Evolutionary conservation across 1,140 invertebrate species (phyloP).

Genomic region (Cherax destructor): DNA sequence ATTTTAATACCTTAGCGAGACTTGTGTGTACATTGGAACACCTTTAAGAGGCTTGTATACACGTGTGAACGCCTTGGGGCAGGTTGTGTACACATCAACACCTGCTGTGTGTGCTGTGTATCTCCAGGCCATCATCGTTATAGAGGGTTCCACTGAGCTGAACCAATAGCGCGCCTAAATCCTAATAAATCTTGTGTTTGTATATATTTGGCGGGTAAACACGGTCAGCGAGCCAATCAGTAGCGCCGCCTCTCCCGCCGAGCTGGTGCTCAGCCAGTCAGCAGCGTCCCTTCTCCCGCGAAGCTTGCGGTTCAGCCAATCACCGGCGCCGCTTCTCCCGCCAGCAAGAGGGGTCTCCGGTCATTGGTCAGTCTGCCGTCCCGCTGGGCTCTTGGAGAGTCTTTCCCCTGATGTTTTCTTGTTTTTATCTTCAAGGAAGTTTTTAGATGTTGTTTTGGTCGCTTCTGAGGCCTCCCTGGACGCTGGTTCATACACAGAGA

Average conservation of each 20-base stretch:
- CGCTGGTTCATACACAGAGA: no score
- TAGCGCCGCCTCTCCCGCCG: neutral
- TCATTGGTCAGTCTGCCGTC: neutral
- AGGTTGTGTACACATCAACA: neutral
- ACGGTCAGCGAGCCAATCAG: conserved; percentile 11
- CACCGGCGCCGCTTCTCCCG: neutral
- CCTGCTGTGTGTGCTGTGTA: neutral
- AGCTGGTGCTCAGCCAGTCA: neutral
- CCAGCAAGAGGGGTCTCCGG: neutral
- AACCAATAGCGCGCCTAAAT: conserved; percentile 13
- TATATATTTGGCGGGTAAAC: conserved; percentile 13
- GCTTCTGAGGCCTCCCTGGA: no score
- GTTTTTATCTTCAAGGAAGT: neutral
- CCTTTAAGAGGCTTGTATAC: neutral
- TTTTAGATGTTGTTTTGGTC: neutral
- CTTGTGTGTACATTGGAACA: neutral
- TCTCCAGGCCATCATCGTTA: neutral
- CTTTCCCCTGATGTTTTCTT: neutral
- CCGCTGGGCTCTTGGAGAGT: neutral
- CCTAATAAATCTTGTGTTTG: conserved; percentile 19
- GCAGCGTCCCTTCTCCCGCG: neutral
- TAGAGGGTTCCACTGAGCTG: neutral
- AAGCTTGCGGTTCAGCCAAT: neutral
- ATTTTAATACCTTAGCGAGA: no score
- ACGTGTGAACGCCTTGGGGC: neutral